Evolutionary conservation across 2,113 vertebrate genomes (phyloP), one percentile per base, ranked within the genome.

Genomic region (Perognathus longimembris): DNA sequence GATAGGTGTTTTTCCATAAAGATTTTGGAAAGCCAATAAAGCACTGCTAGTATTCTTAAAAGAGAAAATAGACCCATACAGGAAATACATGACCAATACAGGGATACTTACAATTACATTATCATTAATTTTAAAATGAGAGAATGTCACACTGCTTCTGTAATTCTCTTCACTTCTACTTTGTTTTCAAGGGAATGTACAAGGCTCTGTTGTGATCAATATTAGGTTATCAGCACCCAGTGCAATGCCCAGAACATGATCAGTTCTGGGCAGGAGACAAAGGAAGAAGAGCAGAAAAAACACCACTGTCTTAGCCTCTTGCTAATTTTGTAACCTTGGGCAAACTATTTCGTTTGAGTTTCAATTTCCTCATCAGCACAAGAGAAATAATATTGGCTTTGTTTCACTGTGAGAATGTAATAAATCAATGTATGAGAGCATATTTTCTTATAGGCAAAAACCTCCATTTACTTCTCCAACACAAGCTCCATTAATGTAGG

Each of bases 361-460:
- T 89, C 57, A 34, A 54, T 89, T 73, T 94, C 54, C 34, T 91
- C 59, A 79, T 32, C 50, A 89, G 30, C 40, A 95, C 84, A 89
- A 91, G 36, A 95, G n/a, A 28, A 83, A 74, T 66, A 82, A 45
- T 70, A 78, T 64, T 87, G 45, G 88, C 42, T 88, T 75, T 89
- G 71, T 24, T 45, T 63, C 78, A 66, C 61, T 57, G 17, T 79
- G 63, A 92, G 40, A 92, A 89, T 40, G 40, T 78, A 82, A 88
- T 88, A 50, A 50, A 88, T 85, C 61, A 88, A 38, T 77, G 24
- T 32, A 71, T 36, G 22, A 89, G 3, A 36, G 59, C 22, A 73
- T 5, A 36, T 91, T 93, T 80, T 38, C 30, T 91, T 66, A 89
- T 77, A 84, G 54, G 38, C 81, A 92, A 94, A 40, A n/a, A 69